Percentiles rank a stretch among this genome's conserved stretches.
Conservation (phyloP, 2,888 invertebrate genomes). For the Cantharis nigra region DNA sequence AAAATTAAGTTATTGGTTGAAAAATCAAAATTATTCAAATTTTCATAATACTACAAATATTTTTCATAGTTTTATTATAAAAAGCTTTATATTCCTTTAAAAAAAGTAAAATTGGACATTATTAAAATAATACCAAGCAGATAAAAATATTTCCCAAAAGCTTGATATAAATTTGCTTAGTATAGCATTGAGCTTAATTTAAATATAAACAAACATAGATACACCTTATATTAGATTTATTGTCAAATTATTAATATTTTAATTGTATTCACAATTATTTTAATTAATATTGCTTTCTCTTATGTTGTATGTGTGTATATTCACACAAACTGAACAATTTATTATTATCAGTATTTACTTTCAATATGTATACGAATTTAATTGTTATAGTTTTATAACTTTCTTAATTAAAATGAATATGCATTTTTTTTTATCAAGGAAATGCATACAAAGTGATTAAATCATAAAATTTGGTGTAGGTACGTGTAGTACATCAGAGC, state of each 20-base stretch:
- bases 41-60: no score
- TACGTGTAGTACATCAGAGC: background rate
- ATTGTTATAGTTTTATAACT: background rate
- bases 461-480: background rate
- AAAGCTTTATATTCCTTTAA: no score
- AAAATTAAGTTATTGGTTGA: no score
- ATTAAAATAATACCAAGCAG: background rate
- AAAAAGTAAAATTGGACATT: no score
- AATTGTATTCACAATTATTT: background rate
- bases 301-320: background rate
- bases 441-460: background rate
- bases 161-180: no score
- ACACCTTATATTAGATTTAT: background rate
- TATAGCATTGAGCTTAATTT: background rate
- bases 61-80: no score
- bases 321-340: background rate
- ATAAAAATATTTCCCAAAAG: background rate
- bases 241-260: background rate
- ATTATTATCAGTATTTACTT: background rate
- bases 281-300: background rate
- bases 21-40: no score
- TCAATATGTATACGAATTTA: background rate
- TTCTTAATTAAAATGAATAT: background rate
- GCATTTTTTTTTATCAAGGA: background rate
- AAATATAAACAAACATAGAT: background rate